Base-by-base conservation (phyloP, 2,113 vertebrate genomes). In the Prionailurus bengalensis region DNA sequence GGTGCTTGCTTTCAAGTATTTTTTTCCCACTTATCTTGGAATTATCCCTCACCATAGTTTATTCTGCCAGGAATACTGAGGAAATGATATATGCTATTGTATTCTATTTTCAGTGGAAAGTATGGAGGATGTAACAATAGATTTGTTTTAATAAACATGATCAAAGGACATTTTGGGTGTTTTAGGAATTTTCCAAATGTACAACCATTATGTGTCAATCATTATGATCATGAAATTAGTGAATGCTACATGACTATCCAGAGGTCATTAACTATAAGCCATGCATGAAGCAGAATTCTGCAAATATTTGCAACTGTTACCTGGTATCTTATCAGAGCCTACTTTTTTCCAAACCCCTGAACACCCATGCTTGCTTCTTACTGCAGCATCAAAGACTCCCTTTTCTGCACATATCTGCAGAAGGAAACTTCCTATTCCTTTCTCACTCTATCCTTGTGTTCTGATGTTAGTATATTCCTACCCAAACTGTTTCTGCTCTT, bases 181-280 rank as follows among this genome's bases (percentile, higher is more conserved):
- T 96, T 61, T 21, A 45, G 15, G 11, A 65, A 70, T 84, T 94
- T 51, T 74, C 61, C 27, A 66, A 1, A 12, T 36, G 12, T 76
- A 13, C 7, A 91, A 89, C 15, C 25, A 66, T 51, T 70, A 53
- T 76, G 9, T 73, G 15, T 61, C 76, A 33, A 83, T 63, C 48
- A 80, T 66, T 76, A 80, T 58, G 17, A 80, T 71, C 36, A 65
- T 87, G 14, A 97, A 4, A 71, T 73, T 87, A 93, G 65, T 76
- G 29, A 78, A 80, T 63, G 39, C 17, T 73, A 92, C 36, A 27
- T 55, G 36, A 96, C n/a, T 87, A 81, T 96, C 45, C 93, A 82
- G 21, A 90, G 27, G 4, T 82, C 66, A 94, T 70, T 85, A 84
- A 63, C 42, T 58, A 2, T 33, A 81, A 95, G 11, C 27, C 45